Percentiles rank a stretch among this genome's conserved stretches.
These are phyloP conservation scores for Balaenoptera acutorostrata DNA, from an alignment of 2,113 vertebrate genomes.

Conservation along the genomic window DNA sequence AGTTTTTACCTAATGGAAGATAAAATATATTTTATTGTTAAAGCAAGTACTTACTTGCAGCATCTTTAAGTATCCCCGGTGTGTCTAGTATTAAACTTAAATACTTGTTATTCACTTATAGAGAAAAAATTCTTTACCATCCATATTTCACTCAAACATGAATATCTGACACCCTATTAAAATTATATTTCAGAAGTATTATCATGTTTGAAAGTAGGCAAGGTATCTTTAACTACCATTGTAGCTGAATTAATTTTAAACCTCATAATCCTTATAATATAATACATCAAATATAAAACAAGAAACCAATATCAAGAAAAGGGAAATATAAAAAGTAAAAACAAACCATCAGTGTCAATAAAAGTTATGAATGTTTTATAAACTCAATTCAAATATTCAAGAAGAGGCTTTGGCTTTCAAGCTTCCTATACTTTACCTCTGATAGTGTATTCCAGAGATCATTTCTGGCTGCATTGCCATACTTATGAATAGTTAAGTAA, in stretches of 20 bases:
- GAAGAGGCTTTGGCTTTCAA: background rate
- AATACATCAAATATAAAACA: slow-evolving; percentile 10
- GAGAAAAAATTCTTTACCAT: slow-evolving; percentile 23
- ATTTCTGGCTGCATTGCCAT: slow-evolving; percentile 93
- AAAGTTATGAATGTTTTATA: background rate
- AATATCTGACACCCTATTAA: slow-evolving; percentile 14
- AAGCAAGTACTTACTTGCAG: slow-evolving; percentile 12
- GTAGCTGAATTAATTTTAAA: slow-evolving; percentile 1
- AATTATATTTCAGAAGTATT: slow-evolving; percentile 4
- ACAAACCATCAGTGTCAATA: background rate
- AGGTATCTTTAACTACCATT: background rate
- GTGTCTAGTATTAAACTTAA: slow-evolving; percentile 10
- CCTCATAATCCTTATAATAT: background rate
- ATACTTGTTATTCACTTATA: slow-evolving; percentile 7
- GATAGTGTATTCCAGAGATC: slow-evolving; percentile 94
- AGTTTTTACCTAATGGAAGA: slow-evolving; percentile 38
- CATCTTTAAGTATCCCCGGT: slow-evolving; percentile 4
- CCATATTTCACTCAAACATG: slow-evolving; percentile 25
- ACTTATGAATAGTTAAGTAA: slow-evolving; percentile 95
- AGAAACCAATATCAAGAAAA: background rate
- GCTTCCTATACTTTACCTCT: slow-evolving; percentile 84
- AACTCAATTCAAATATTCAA: slow-evolving; percentile 17
- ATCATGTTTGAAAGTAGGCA: background rate
- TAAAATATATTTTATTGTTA: slow-evolving; percentile 22
- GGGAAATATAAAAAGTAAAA: background rate